Evolutionary conservation across 2,888 invertebrate species (phyloP).

Genomic region (Luperina nickerlii): DNA sequence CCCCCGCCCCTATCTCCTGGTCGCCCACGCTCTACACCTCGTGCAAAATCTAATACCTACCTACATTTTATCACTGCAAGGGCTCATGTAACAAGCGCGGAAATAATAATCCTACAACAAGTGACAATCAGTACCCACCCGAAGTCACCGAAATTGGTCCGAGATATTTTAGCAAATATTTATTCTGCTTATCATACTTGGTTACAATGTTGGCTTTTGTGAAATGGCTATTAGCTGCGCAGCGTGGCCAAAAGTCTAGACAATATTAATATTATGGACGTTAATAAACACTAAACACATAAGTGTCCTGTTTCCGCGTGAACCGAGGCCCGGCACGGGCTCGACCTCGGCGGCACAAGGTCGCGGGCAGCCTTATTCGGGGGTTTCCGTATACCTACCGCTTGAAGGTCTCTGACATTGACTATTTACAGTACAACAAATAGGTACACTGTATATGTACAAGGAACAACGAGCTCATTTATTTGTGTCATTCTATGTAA

Average conservation of each 20-base stretch:
- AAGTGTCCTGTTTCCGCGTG: constrained; percentile 78
- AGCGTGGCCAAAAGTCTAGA: constrained; percentile 57
- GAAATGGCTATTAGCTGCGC: constrained; percentile 32
- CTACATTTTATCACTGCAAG: constrained; percentile 65
- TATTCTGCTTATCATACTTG: constrained; percentile 6
- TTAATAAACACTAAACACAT: constrained; percentile 54
- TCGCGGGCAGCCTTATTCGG: constrained; percentile 78
- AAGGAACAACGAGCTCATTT: constrained; percentile 68
- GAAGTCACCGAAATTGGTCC: constrained; percentile 1
- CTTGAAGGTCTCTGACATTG: constrained; percentile 83
- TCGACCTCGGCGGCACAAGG: constrained; percentile 81
- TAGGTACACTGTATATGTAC: constrained; percentile 64
- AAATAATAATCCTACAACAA: constrained; percentile 68
- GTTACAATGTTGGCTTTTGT: constrained; percentile 38
- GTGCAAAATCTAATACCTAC: constrained; percentile 86
- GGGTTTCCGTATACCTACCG: constrained; percentile 83
- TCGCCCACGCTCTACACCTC: constrained; percentile 79
- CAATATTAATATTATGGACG: constrained; percentile 51
- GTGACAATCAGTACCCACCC: constrained; percentile 19
- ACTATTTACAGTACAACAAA: constrained; percentile 77
- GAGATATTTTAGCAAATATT: constrained; percentile 20
- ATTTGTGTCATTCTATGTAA: constrained; percentile 63
- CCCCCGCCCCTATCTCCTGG: constrained; percentile 74
- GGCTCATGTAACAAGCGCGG: constrained; percentile 73
- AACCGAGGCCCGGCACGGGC: constrained; percentile 71